These are phyloP conservation scores for Trachelus tabidus DNA, from an alignment of 2,888 invertebrate genomes.

Conservation along the genomic window DNA sequence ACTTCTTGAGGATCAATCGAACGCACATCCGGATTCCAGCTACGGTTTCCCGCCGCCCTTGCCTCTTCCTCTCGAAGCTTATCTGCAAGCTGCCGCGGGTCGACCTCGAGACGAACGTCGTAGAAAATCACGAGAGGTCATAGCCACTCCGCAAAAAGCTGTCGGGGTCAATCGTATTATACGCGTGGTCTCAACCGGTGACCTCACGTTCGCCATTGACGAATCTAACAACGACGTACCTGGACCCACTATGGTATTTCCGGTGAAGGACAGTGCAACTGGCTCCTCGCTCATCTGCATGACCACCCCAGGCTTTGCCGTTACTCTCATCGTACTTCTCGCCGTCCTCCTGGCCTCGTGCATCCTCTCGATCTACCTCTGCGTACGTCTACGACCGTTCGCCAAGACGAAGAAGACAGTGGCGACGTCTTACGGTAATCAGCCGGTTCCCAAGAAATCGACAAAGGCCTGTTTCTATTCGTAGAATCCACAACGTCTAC, in stretches of 20 bases:
- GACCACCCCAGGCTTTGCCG: slow-evolving; percentile 94
- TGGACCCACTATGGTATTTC: slow-evolving; percentile 77
- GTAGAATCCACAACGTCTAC: slow-evolving; percentile 65
- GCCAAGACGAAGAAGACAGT: slow-evolving; percentile 67
- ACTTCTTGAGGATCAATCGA: slow-evolving; percentile 69
- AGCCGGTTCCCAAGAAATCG: slow-evolving; percentile 50
- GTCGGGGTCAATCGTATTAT: slow-evolving; percentile 91
- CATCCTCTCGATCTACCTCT: slow-evolving; percentile 86
- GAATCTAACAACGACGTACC: slow-evolving; percentile 71
- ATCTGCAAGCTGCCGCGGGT: slow-evolving; percentile 73
- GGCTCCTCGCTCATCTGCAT: slow-evolving; percentile 82
- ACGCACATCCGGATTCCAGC: slow-evolving; percentile 70
- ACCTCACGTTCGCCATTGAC: slow-evolving; percentile 85
- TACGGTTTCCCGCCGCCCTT: slow-evolving; percentile 78
- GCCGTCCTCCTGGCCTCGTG: slow-evolving; percentile 87
- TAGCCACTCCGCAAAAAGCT: slow-evolving; percentile 76
- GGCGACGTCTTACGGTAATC: slow-evolving; percentile 51
- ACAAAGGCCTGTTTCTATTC: slow-evolving; percentile 78
- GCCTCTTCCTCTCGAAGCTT: slow-evolving; percentile 73
- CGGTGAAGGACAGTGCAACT: slow-evolving; percentile 71
- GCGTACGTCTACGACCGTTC: slow-evolving; percentile 83
- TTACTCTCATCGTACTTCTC: slow-evolving; percentile 84
- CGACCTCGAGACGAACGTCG: slow-evolving; percentile 80
- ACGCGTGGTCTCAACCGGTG: slow-evolving; percentile 91
- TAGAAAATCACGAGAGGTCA: slow-evolving; percentile 72